Evolutionary conservation across 2,797 vertebrate species (phyloP), one percentile per base, ranked within the genome.

Genomic region (Tadarida brasiliensis): DNA sequence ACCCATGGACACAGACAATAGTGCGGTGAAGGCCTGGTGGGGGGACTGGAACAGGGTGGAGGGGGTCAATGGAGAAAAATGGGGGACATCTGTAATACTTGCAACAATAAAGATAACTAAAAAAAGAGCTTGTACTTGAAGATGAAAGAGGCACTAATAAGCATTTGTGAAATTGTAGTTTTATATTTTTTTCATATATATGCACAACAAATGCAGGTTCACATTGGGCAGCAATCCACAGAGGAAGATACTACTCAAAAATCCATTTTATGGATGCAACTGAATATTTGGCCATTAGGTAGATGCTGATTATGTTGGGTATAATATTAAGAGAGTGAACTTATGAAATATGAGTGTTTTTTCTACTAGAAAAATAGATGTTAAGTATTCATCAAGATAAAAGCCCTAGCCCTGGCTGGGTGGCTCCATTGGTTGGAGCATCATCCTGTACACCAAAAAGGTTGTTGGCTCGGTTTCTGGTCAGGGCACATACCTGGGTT

Each of bases 111-210:
- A 44, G 39, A 44, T 44, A 44, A 44, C 39, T 39, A 44, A 44
- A 44, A 44, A 44, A 44, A 44, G 3, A 90, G 16, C 56, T 63
- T 87, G 20, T 7, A 73, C 19, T 67, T 93, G 14, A 91, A 94
- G 71, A 67, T 83, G 67, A 83, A 86, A 76, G 70, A 92, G n/a
- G 26, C 7, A 63, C 39, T 93, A 85, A 49, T 54, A 91, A 54
- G 24, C 57, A 85, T 70, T 47, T 91, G 20, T 44, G 28, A 93
- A 47, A 59, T 71, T 61, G 7, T 57, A 68, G 17, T 68, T 90
- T 92, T 82, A 78, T 87, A 11, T 87, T n/a, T 82, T 94, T 96
- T 80, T 17, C 5, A 63, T 49, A 92, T 96, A 39, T 83, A 61
- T 20, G 22, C n/a, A 57, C 30, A 65, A 10, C 8, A 80, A 47